Evolutionary conservation across 2,888 invertebrate species (phyloP), one percentile per base, ranked within the genome.

Genomic region (Chrysolina americana): DNA sequence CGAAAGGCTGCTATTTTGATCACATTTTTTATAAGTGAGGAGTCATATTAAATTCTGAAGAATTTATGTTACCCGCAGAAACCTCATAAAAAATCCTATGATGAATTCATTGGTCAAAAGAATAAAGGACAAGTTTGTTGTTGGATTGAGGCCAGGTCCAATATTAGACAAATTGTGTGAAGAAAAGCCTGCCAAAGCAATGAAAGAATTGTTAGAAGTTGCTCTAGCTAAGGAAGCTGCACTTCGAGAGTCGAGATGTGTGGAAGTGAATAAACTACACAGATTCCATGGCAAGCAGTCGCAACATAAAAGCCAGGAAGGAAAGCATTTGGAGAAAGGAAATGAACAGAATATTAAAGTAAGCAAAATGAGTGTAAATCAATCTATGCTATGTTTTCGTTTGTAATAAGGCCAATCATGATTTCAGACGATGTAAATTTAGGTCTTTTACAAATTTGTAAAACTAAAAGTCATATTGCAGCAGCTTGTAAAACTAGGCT

Each of bases 1-100:
- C n/a, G n/a, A 15, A 79, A 71, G 65, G 74, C 73, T 21, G 65
- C 74, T 48, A 73, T 74, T 13, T 28, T 79, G 21, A 23, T 77
- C 15, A 74, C 76, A 17, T 50, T 59, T 44, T n/a, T n/a, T n/a
- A 19, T 78, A 6, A 48, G 62, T 21, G 74, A 72, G 50, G 70
- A 74, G 13, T 72, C 70, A 13, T 78, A 74, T 36, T 70, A 70
- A 64, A 65, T 74, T 74, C 41, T 62, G 36, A 70, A 65, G 69
- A 75, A 73, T 65, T 41, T 41, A 41, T 68, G 66, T 62, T 44
- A 68, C 23, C 36, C 41, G 5, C 48, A 68, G 19, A 66, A 41
- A 41, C 62, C 65, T 17, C 17, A 23, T 9, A 9, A 65, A 21
- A 66, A 59, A 59, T 47, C 56, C 21, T 44, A 68, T 21, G 48